Evolutionary conservation across 2,797 vertebrate species (phyloP), one percentile per base, ranked within the genome.

Genomic region (Pseudotriccus pelzelni): DNA sequence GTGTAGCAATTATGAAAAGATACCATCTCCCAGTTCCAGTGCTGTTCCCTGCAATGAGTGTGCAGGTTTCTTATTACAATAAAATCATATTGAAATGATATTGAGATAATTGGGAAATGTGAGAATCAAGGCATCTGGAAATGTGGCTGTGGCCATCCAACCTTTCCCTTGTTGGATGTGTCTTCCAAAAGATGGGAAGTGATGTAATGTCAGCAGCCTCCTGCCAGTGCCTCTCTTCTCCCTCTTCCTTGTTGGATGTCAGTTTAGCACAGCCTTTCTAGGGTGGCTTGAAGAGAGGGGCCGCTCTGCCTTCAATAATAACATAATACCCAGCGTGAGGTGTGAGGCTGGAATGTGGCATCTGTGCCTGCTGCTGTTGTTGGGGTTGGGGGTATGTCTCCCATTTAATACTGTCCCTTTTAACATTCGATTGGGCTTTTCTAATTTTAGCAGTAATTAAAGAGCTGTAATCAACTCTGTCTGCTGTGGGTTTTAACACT

Each of bases 401-500:
- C 21, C 27, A 27, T n/a, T 21, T 78, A 14, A 82, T 34, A 62
- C 9, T 66, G 6, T 50, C 9, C 75, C 36, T 62, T 62, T 56
- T 41, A 80, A 88, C 64, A 63, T 52, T 64, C 55, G 21, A 39
- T 50, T 47, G 9, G 19, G 9, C 15, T 84, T 77, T 79, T 37
- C 47, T 72, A 2, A 39, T 41, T 84, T 41, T 68, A 70, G 43
- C 36, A 59, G 21, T 43, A 63, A 60, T 84, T 89, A 44, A 70
- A 84, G 43, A 44, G 25, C 4, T 9, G 7, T 50, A 24, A 53
- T 69, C 70, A 86, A 44, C 36, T 80, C 17, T 69, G 39, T 64
- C 63, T 68, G 58, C 59, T 87, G 49, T 72, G 88, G 52, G 47
- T 52, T 84, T 90, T 91, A 63, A 41, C 58, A 47, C 68, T 85